phyloP scores from a whole-genome alignment of 2,888 invertebrate genomes.

The Cloeon dipterum region DNA sequence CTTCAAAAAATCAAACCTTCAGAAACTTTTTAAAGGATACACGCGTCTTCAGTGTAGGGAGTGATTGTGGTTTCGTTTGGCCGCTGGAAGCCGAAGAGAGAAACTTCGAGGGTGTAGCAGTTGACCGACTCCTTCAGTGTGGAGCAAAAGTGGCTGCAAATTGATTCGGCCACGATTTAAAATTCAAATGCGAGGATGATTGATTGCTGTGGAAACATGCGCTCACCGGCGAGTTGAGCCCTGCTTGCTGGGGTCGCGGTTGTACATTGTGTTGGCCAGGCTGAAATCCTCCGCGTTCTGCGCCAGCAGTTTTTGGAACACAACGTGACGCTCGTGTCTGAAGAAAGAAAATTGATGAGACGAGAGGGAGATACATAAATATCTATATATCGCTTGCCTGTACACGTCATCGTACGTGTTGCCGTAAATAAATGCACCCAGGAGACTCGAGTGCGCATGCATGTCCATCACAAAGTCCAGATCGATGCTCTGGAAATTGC shows the following conservation, averaged over 20 bases:
- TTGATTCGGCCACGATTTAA: no score
- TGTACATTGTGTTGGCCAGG: conserved; percentile 69
- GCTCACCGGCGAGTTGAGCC: conserved; percentile 66
- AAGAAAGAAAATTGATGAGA: neutral
- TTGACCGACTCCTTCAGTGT: conserved; percentile 54
- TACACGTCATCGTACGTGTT: conserved; percentile 84
- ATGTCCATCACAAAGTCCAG: conserved; percentile 88
- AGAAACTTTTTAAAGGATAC: conserved; percentile 73
- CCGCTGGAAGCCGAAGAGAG: conserved; percentile 68
- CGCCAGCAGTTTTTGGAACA: conserved; percentile 79
- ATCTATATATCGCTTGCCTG: conserved; percentile 31
- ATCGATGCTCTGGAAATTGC: conserved; percentile 35
- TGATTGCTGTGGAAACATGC: neutral
- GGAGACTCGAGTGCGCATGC: conserved; percentile 78
- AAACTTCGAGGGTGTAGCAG: conserved; percentile 76
- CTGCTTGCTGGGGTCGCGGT: conserved; percentile 62
- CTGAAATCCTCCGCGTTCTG: conserved; percentile 78
- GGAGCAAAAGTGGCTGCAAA: conserved; percentile 34
- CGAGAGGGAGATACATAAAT: no score
- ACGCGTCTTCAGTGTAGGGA: conserved; percentile 83
- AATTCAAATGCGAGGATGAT: no score
- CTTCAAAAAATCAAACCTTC: no score
- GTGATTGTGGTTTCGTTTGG: conserved; percentile 43
- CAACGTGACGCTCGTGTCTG: conserved; percentile 82
- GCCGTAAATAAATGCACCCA: conserved; percentile 86